Conservation (phyloP, 2,797 vertebrate species). For the Rhincodon typus region DNA sequence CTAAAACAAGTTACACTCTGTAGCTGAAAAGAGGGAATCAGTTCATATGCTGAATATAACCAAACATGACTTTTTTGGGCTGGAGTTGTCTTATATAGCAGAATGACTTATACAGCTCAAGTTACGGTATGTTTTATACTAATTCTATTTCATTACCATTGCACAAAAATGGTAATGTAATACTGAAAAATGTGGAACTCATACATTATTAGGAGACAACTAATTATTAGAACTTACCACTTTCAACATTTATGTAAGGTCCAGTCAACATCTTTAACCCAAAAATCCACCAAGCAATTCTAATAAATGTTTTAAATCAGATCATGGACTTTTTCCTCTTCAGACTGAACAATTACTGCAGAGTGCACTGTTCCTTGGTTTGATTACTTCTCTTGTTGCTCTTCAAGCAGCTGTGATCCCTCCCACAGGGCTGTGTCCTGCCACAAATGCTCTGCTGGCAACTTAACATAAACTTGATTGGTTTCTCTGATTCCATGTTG, state of each 20-base stretch:
- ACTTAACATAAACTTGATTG: not conserved
- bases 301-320: not conserved
- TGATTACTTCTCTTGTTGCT: not conserved
- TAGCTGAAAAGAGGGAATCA: not conserved
- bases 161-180: not conserved
- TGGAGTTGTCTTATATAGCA: not conserved
- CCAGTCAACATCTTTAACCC: not conserved
- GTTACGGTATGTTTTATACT: not conserved
- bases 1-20: not conserved
- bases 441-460: not conserved
- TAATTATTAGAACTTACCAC: slow-evolving; percentile 19
- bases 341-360: not conserved
- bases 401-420: slow-evolving; percentile 9
- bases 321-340: not conserved
- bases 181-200: not conserved
- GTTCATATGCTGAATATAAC: not conserved
- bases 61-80: not conserved
- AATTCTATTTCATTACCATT: not conserved
- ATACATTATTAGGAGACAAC: not conserved
- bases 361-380: not conserved
- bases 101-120: not conserved
- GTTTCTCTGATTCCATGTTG: not conserved
- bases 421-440: not conserved
- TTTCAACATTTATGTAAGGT: not conserved
- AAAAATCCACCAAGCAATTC: slow-evolving; percentile 5